phyloP scores from a whole-genome alignment of 1,140 invertebrate species.

The Camponotus floridanus region DNA sequence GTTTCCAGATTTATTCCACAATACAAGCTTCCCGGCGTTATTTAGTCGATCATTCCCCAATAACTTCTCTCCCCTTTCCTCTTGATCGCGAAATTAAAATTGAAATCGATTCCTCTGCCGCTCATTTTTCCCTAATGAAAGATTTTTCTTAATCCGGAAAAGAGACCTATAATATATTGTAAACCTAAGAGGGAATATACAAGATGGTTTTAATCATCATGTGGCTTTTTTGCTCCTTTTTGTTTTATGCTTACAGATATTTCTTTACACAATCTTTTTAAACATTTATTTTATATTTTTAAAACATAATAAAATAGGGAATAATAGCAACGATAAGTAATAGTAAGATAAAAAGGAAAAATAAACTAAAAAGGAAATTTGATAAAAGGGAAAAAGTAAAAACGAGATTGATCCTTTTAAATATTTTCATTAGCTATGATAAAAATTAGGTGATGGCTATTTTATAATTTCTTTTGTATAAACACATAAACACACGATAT shows the following conservation, averaged over 20 bases:
- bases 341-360: background rate
- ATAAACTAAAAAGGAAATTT: background rate
- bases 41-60: slow-evolving; percentile 38
- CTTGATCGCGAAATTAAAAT: background rate
- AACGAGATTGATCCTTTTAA: background rate
- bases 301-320: background rate
- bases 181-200: no score
- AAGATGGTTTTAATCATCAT: background rate
- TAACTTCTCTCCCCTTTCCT: background rate
- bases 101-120: background rate
- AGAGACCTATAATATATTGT: background rate
- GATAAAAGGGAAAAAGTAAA: background rate
- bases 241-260: background rate
- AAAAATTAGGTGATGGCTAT: background rate
- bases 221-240: background rate
- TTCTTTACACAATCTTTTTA: background rate
- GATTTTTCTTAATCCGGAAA: background rate
- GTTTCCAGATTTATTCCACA: slow-evolving; percentile 18
- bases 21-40: slow-evolving; percentile 14
- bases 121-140: background rate
- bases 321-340: background rate
- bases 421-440: background rate
- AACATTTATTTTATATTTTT: slow-evolving; percentile 6
- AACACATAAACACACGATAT: background rate
- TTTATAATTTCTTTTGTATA: background rate